A percentile compares a stretch with the other conserved stretches of the same genome.
Conservation (phyloP, 1,140 invertebrate genomes). For the Cryptotermes secundus region DNA sequence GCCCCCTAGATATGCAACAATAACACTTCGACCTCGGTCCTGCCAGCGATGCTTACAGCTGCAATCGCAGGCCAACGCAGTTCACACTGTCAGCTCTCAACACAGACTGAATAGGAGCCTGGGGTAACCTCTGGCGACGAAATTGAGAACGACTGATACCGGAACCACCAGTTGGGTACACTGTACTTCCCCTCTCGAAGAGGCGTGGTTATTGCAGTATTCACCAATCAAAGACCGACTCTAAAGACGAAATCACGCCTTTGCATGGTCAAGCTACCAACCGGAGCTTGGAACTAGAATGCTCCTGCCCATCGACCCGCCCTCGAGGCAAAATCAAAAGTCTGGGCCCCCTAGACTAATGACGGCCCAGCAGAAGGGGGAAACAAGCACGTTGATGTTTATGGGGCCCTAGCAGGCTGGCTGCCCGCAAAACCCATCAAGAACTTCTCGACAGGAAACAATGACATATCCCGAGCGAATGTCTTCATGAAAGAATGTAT, state of each 20-base stretch:
- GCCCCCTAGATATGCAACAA: neutral
- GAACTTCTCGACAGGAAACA: too few species aligned
- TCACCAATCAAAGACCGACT: neutral
- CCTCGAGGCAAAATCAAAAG: neutral
- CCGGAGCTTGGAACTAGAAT: neutral
- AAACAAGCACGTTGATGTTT: neutral
- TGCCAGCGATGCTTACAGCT: neutral
- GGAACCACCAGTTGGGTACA: neutral
- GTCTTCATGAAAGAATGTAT: too few species aligned
- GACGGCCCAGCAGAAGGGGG: neutral
- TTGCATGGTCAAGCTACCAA: neutral
- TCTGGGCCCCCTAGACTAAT: neutral
- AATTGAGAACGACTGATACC: slow-evolving; percentile 18
- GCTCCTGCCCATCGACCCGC: neutral
- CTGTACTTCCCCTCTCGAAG: neutral
- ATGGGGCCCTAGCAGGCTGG: neutral
- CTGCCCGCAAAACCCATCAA: too few species aligned
- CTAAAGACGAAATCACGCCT: too few species aligned
- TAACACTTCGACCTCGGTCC: neutral
- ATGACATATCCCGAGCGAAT: too few species aligned
- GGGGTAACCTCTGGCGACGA: slow-evolving; percentile 26
- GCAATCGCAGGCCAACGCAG: neutral
- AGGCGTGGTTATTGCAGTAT: neutral
- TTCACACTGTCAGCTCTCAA: neutral
- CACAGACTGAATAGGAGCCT: neutral